Conservation (phyloP, 2,797 vertebrate genomes). For the Gymnothorax javanicus region DNA sequence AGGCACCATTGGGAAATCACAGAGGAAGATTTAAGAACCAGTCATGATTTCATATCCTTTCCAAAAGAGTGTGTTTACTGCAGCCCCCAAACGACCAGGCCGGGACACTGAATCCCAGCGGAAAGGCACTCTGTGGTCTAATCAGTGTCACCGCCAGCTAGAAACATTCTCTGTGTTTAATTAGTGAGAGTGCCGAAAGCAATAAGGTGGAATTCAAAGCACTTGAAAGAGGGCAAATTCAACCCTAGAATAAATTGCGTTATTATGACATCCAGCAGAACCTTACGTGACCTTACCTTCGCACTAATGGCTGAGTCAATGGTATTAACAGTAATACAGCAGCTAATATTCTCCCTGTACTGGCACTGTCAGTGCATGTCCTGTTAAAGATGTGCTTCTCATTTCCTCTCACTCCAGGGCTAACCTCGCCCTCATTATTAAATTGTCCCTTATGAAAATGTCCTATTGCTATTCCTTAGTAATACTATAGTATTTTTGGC, state of each 20-base stretch:
- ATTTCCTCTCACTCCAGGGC: background rate
- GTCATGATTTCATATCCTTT: too few relatives aligned
- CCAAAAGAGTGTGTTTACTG: too few relatives aligned
- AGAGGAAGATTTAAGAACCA: too few relatives aligned
- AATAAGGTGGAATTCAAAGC: too few relatives aligned
- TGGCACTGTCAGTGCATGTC: background rate
- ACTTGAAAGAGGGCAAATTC: too few relatives aligned
- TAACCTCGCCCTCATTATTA: background rate
- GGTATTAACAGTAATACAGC: background rate
- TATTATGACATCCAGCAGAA: background rate
- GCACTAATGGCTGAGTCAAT: background rate
- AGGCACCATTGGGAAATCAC: too few relatives aligned
- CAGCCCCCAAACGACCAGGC: too few relatives aligned
- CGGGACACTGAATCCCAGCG: background rate
- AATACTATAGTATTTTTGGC: too few relatives aligned
- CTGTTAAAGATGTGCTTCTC: background rate
- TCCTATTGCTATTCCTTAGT: too few relatives aligned
- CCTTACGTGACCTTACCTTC: slow-evolving; percentile 34
- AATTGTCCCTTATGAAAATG: too few relatives aligned
- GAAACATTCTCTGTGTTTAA: background rate
- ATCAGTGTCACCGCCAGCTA: background rate
- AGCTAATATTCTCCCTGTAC: background rate
- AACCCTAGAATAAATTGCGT: background rate
- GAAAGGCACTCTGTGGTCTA: background rate
- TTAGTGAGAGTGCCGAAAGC: background rate